Base-by-base conservation (phyloP, 2,888 invertebrate genomes). In the Abrostola tripartita region DNA sequence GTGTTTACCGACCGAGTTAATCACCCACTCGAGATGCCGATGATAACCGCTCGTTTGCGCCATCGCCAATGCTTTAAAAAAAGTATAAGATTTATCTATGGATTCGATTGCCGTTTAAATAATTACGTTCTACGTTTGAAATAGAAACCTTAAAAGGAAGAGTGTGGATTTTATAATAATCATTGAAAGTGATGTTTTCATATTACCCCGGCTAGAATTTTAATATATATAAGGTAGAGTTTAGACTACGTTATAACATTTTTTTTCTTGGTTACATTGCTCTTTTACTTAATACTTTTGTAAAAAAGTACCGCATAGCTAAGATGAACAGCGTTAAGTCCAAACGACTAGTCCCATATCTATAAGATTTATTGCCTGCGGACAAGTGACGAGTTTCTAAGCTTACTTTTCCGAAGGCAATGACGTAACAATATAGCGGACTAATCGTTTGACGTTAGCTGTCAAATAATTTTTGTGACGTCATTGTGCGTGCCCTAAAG, bases 21-120 rank as follows among this genome's bases (percentile, higher is more conserved):
- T 92, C 90, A 89, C 88, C 88, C 92, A 91, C 92, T 92, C 88
- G 90, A 92, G 90, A 88, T 86, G 84, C 81, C 85, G 77, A 79
- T 85, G 82, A 79, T 80, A 80, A 76, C 79, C 74, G 65, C 80
- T 79, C 81, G 79, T 83, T 81, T 81, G 76, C 74, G 74, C 75
- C 78, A 69, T 70, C 76, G 73, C 69, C 56, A 63, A 56, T 53
- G 57, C 51, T 67, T 71, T 53, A 47, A 73, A 72, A 79, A 68
- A 74, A 68, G 64, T 61, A 67, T 71, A 74, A 69, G 74, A 74
- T 66, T 80, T 63, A 65, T 75, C 60, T 65, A 62, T 77, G 56
- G 65, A 59, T 68, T 67, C 50, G 61, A 77, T 67, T 65, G 47
- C 41, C 35, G 35, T 60, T 62, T 51, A 74, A 70, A 66, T 66